Base-by-base conservation (phyloP, 2,888 invertebrate genomes). In the Hedya salicella region DNA sequence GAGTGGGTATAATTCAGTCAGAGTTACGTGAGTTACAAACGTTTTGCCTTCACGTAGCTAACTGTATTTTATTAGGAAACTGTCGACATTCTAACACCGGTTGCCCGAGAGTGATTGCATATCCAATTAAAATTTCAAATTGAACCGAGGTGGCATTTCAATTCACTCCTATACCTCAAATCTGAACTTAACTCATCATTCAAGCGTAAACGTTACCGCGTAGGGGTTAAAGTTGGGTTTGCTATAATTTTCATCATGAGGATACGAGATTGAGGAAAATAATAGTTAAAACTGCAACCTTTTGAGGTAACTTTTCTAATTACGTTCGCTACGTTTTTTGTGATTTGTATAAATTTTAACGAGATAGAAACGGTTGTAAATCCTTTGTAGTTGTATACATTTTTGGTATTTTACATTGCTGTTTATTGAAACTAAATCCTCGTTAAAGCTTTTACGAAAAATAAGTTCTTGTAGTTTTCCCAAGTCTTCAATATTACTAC, bases 111-210 rank as follows among this genome's bases (percentile, higher is more conserved):
- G 62, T 59, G 50, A 77, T 80, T 80, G 78, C 81, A 78, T 79
- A 76, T 82, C 83, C 85, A 88, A 87, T 87, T 86, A 86, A 83
- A 81, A 79, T 71, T 77, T 77, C 62, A 76, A 74, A 59, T 76
- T 57, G 68, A 67, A 62, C 68, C 71, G 76, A 78, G 74, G 78
- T 79, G 78, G 74, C 74, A 79, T 80, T 83, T 85, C 80, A 78
- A 79, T 73, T 73, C 76, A 75, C 75, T 70, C 69, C 61, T 57
- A 57, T 53, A 69, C 66, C 68, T 59, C 46, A 50, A 42, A 59
- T 59, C 64, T 70, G 69, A 68, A 6, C 74, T 73, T 19, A 1
- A 46, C 8, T 57, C 1, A 8, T n/a, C 13, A 32, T 8, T 17
- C n/a, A 13, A 57, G 32, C 17, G 1, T 32, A 8, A 19, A 44